Percentiles rank a stretch among this genome's conserved stretches.
Evolutionary conservation across 2,797 vertebrate genomes (phyloP).

Genomic region (Acropternis orthonyx): DNA sequence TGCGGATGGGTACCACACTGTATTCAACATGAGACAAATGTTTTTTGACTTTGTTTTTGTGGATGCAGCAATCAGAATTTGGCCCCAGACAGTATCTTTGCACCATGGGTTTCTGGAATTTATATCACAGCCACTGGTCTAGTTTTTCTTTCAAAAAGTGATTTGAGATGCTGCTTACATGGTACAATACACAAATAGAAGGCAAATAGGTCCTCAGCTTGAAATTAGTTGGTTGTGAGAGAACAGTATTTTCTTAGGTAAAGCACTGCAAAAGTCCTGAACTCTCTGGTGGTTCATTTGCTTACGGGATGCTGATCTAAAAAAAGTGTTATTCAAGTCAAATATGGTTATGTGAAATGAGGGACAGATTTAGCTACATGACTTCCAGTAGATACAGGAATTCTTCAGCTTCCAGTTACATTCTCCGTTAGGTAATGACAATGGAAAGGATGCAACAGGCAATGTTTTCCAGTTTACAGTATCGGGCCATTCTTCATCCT

Average conservation of each 20-base stretch:
- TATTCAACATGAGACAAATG: background rate
- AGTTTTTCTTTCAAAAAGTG: background rate
- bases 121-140: background rate
- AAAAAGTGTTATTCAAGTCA: background rate
- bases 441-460: background rate
- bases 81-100: background rate
- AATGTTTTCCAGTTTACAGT: background rate
- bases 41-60: background rate
- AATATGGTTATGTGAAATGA: background rate
- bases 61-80: background rate
- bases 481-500: background rate
- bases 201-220: background rate
- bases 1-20: background rate
- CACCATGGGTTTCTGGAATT: background rate
- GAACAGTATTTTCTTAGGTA: background rate
- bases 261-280: background rate
- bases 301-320: background rate
- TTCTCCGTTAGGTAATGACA: background rate
- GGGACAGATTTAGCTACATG: background rate
- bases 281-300: background rate
- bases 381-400: background rate
- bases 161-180: background rate
- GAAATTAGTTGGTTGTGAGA: background rate
- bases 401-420: background rate
- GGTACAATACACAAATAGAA: background rate